These are phyloP conservation scores for Caenorhabditis uteleia DNA, from an alignment of 2,888 invertebrate species.

Conservation along the genomic window DNA sequence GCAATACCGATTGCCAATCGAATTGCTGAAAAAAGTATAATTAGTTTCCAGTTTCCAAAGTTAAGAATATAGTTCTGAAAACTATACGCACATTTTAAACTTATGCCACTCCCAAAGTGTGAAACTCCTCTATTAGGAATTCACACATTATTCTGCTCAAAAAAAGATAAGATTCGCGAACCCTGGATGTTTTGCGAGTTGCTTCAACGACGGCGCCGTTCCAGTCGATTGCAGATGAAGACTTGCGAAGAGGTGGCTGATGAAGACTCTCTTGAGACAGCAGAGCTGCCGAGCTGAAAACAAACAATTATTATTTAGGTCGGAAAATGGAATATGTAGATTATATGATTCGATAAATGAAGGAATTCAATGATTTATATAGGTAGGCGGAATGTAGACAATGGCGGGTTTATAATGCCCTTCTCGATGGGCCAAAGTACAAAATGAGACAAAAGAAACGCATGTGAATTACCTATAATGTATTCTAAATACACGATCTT, in stretches of 20 bases:
- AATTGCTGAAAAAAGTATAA: conserved; percentile 26
- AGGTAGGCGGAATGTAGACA: conserved; percentile 1
- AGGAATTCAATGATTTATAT: conserved; percentile 29
- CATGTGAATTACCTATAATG: conserved; percentile 27
- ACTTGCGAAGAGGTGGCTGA: conserved; percentile 50
- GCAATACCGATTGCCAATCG: conserved; percentile 35
- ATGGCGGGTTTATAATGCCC: neutral
- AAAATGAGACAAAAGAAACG: conserved; percentile 7
- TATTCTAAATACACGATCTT: too few species aligned
- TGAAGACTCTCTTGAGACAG: conserved; percentile 32
- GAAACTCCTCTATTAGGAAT: too few species aligned
- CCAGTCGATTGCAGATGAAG: conserved; percentile 54
- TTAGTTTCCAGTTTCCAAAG: neutral
- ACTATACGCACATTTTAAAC: too few species aligned
- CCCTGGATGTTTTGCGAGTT: conserved; percentile 41
- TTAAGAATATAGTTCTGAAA: neutral
- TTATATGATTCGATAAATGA: conserved; percentile 13
- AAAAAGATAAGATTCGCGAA: conserved; percentile 29
- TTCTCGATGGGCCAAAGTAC: conserved; percentile 32
- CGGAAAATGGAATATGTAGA: conserved; percentile 2
- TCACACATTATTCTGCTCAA: too few species aligned
- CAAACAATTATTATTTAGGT: neutral
- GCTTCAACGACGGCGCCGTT: conserved; percentile 44
- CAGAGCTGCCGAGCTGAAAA: conserved; percentile 49
- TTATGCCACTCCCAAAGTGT: too few species aligned